Base-by-base conservation (phyloP, 2,888 invertebrate species). In the Ochropacha duplaris region DNA sequence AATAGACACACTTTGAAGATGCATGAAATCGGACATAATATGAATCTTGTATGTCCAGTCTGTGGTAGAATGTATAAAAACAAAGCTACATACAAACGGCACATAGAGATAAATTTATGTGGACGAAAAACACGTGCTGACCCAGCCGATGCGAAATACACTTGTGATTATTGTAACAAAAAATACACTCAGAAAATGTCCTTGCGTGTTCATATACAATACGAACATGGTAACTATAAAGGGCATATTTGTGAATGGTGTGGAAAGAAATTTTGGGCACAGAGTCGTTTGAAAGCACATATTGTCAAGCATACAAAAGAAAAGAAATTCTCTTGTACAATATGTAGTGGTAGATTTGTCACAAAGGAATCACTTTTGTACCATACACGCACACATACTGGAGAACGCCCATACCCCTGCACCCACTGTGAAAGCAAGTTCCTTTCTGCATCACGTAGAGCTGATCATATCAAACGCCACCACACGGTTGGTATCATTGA, bases 301-400 rank as follows among this genome's bases (percentile, higher is more conserved):
- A 83, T 85, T 19, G 86, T 90, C 0, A 90, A 88, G 66, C 90
- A 90, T 59, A 90, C 90, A 4, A 83, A 78, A 60, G 90, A 90
- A 49, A 85, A 81, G 61, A 89, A 89, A 16, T 90, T 86, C 55
- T 62, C 59, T 19, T 90, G 90, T 62, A 66, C 68, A 0, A 68
- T 77, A 4, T 90, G 90, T 61, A 73, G 76, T 39, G 80, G 87
- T 2, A 87, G 84, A 54, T 90, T 86, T 78, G 90, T 90, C 0
- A 78, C 85, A 0, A 90, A 86, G 64, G 88, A 88, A 61, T 88
- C 90, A 0, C 74, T 90, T 19, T 58, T 90, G 16, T 90, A 90
- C 64, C 90, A 90, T 59, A 89, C 90, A 4, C 73, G 90, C n/a
- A 83, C 78, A 0, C 90, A 90, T 55, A 90, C 90, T 0, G 90